phyloP scores from a whole-genome alignment of 2,888 invertebrate genomes.

The Pemphredon lugubris region DNA sequence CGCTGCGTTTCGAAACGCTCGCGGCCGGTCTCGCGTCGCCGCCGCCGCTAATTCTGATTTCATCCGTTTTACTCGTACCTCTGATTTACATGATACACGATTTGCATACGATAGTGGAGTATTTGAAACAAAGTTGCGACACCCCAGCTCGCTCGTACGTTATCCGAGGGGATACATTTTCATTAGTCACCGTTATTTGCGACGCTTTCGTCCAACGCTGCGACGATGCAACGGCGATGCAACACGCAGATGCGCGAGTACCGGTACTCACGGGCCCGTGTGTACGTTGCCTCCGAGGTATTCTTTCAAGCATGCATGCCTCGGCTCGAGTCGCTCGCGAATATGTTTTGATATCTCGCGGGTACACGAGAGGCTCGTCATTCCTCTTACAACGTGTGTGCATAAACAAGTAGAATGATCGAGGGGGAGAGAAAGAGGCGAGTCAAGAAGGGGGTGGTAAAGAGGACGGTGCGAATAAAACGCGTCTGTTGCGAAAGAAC shows the following conservation, averaged over 20 bases:
- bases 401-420: constrained; percentile 53
- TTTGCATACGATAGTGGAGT: constrained; percentile 20
- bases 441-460: neutral
- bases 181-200: constrained; percentile 54
- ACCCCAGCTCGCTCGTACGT: neutral
- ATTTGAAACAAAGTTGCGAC: constrained; percentile 31
- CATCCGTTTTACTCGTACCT: no score
- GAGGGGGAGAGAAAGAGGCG: constrained; percentile 6
- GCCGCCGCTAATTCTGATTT: no score
- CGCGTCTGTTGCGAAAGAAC: neutral
- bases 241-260: constrained; percentile 6
- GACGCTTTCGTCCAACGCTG: constrained; percentile 27
- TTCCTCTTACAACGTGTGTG: constrained; percentile 49
- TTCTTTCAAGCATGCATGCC: constrained; percentile 47
- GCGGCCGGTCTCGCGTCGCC: no score
- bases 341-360: constrained; percentile 62
- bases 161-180: constrained; percentile 35
- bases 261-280: neutral
- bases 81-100: no score
- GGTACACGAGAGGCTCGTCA: constrained; percentile 48
- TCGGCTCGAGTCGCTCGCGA: constrained; percentile 30
- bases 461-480: constrained; percentile 1
- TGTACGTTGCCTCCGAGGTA: constrained; percentile 41
- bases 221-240: constrained; percentile 19
- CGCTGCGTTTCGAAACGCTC: no score